Base-by-base conservation (phyloP, 2,888 invertebrate genomes). In the Brenthis hecate region DNA sequence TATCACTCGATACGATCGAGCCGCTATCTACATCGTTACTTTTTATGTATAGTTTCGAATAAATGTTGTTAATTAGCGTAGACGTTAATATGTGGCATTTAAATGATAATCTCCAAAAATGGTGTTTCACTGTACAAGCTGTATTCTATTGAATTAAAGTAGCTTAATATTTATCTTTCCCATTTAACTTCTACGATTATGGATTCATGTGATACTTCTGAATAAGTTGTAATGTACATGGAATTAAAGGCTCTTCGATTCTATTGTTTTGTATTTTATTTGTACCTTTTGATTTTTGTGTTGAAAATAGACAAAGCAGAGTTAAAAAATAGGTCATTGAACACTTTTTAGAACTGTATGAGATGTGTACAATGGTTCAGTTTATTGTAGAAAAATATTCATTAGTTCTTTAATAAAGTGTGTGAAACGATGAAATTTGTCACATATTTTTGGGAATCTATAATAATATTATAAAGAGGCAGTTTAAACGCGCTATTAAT, bases 161-260 rank as follows among this genome's bases (percentile, higher is more conserved):
- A 84, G 81, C 75, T 81, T 85, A 84, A 82, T 85, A 84, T 85
- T 85, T 85, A 85, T 86, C 83, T 85, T 77, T 8, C 78, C 74
- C 53, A 61, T 6, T 65, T 56, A 65, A 65, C 63, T 74, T 78
- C 71, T 83, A 83, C 82, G 78, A 77, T 85, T 87, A 87, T 81
- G 81, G 82, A 85, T 88, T 86, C 82, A 88, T 89, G 89, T 89
- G 88, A 89, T 89, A 89, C 86, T 88, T 87, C 85, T 82, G 82
- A 78, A 77, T 89, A 87, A 87, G 88, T 83, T 88, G 83, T 86
- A 78, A 85, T 85, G 69, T 86, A 89, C 85, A 85, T 86, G 83
- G 60, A 60, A 60, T 48, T 85, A 88, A 88, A 87, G 80, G 81
- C 84, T 81, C 80, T 85, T 85, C 77, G 77, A 83, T 80, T 73